Base-by-base conservation (phyloP, 2,888 invertebrate species). In the Epinotia nisella region DNA sequence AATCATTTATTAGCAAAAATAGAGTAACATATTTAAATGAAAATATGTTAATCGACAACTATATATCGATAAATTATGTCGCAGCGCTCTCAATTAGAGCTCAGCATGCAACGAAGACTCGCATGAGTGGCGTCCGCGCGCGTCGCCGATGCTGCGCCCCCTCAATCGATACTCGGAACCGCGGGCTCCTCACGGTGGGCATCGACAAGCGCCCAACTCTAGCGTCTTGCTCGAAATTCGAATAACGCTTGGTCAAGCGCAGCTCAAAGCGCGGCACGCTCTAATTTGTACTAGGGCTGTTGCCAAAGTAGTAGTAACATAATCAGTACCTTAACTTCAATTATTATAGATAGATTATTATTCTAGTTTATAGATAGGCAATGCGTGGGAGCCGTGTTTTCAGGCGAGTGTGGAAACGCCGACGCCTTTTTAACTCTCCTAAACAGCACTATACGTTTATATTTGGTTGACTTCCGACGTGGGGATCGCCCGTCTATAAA, bases 211-310 rank as follows among this genome's bases (percentile, higher is more conserved):
- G 65, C 71, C 68, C 76, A 67, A 60, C 76, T 64, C 73, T 77
- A 79, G 85, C 88, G 88, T 90, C 91, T 91, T 91, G 90, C 87
- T 88, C 87, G 88, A 87, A 88, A 87, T 89, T 87, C 88, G 87
- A 90, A 90, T 91, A 90, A 91, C 91, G 92, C 92, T 91, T 88
- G 92, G 92, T 91, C 92, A 91, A 91, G 91, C 91, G 88, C 89
- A 86, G 87, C 88, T 90, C 90, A 89, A 90, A 91, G 90, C 90
- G 88, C 85, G 85, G 84, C 81, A 81, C 82, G 86, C 84, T 89
- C 88, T 91, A 91, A 91, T 92, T 92, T 91, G 87, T 83, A 82
- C 85, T 78, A 77, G 85, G 84, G 77, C 80, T 84, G 80, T 80
- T 60, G 45, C 56, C 56, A 35, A 55, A 65, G 39, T 29, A 17